phyloP scores from a whole-genome alignment of 2,888 invertebrate genomes.

The Agrochola macilenta region DNA sequence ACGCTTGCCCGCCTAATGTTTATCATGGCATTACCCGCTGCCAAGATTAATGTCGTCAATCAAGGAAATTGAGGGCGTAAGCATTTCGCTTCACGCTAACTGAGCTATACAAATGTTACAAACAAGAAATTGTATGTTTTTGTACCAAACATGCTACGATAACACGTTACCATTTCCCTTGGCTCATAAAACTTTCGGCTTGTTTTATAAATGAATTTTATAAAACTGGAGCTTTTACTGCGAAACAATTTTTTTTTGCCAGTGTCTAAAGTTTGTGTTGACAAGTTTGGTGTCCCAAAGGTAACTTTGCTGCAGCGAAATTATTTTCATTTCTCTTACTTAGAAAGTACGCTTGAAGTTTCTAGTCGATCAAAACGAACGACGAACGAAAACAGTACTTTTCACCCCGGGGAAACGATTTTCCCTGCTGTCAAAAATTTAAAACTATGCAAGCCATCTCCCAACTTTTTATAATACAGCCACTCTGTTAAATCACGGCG shows the following conservation, averaged over 20 bases:
- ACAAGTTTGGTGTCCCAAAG: conserved; percentile 31
- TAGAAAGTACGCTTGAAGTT: no score
- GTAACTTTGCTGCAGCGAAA: conserved; percentile 12
- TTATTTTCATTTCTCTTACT: no score
- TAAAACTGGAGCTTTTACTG: conserved; percentile 12
- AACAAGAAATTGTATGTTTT: conserved; percentile 29
- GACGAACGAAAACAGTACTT: no score
- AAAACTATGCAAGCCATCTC: no score
- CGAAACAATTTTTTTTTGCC: conserved; percentile 22
- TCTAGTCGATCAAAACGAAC: no score
- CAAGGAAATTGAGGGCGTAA: conserved; percentile 61
- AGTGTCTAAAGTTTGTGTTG: conserved; percentile 20
- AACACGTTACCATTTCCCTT: conserved; percentile 7
- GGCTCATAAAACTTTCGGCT: conserved; percentile 26
- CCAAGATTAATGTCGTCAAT: conserved; percentile 60
- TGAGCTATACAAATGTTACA: conserved; percentile 50
- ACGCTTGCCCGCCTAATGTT: conserved; percentile 40
- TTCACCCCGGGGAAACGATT: no score
- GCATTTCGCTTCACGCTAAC: conserved; percentile 55
- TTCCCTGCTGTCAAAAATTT: no score
- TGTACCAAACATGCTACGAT: conserved; percentile 19
- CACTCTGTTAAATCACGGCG: no score
- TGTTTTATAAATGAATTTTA: conserved; percentile 23
- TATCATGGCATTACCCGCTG: conserved; percentile 42
- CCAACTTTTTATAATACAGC: no score